These are phyloP conservation scores for Subacronicta megacephala DNA, from an alignment of 2,888 invertebrate species.

Conservation along the genomic window DNA sequence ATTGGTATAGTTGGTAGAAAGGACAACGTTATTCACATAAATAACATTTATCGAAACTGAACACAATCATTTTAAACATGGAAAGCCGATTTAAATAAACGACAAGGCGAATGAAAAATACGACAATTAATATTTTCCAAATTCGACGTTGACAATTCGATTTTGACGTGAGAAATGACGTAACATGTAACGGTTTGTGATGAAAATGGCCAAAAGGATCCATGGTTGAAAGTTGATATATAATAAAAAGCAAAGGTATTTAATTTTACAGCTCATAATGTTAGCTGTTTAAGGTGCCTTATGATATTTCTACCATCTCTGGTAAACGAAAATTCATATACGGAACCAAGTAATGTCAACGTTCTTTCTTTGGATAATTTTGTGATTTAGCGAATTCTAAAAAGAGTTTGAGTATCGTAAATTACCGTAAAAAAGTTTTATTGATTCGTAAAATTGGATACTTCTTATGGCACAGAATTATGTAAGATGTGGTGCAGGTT, in stretches of 20 bases:
- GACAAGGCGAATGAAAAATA: conserved; percentile 30
- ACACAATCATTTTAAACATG: conserved; percentile 37
- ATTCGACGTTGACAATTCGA: conserved; percentile 44
- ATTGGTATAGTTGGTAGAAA: conserved; percentile 18
- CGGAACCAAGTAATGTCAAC: conserved; percentile 57
- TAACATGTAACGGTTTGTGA: conserved; percentile 33
- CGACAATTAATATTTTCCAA: conserved; percentile 32
- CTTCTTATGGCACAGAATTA: conserved; percentile 24
- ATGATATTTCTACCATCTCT: conserved; percentile 59
- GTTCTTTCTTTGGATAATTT: conserved; percentile 53
- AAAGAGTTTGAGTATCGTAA: conserved; percentile 13
- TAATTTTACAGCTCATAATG: conserved; percentile 58
- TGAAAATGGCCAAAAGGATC: conserved; percentile 40
- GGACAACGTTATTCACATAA: conserved; percentile 27
- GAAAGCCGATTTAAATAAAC: conserved; percentile 37
- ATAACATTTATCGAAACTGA: conserved; percentile 35
- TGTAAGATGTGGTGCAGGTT: conserved; percentile 11
- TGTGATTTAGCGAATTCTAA: conserved; percentile 6
- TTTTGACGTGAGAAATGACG: conserved; percentile 41
- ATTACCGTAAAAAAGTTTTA: conserved; percentile 14
- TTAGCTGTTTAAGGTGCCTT: conserved; percentile 58
- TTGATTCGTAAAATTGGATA: conserved; percentile 22
- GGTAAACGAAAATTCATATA: conserved; percentile 45
- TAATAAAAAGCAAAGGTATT: conserved; percentile 60
- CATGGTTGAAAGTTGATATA: conserved; percentile 39